Conservation (phyloP, 2,797 vertebrate species). For the Vespertilio murinus region DNA sequence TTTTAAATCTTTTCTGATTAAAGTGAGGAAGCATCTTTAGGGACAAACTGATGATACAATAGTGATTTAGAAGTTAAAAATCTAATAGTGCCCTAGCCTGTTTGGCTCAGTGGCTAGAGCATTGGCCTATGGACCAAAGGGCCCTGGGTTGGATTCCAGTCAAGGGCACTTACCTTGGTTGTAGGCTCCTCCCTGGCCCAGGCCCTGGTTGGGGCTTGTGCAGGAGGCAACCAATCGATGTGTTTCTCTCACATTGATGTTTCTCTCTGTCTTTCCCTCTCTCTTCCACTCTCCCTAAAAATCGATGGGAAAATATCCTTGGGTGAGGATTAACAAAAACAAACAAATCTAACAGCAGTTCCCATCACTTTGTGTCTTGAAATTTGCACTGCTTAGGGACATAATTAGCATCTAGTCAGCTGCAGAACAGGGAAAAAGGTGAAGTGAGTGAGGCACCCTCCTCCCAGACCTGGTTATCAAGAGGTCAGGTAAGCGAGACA, state of each 20-base stretch:
- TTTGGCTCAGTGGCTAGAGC: too few species aligned
- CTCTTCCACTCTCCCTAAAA: too few species aligned
- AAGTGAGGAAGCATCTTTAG: background rate
- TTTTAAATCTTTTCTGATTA: background rate
- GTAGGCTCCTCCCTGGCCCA: too few species aligned
- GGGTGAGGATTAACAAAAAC: too few species aligned
- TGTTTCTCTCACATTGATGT: too few species aligned
- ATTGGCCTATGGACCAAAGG: too few species aligned
- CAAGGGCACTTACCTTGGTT: too few species aligned
- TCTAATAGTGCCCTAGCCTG: background rate
- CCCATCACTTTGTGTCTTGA: background rate
- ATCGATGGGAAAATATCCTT: too few species aligned
- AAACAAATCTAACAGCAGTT: background rate
- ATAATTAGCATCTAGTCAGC: background rate
- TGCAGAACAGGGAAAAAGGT: background rate
- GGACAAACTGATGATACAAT: background rate
- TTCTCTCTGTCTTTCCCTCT: too few species aligned
- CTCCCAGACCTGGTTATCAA: background rate
- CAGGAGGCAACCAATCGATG: too few species aligned
- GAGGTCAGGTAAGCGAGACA: background rate
- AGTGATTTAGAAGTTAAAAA: constrained; percentile 11
- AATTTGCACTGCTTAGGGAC: background rate
- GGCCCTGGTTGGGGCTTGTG: too few species aligned
- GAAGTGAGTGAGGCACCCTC: background rate
- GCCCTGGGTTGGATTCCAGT: too few species aligned